phyloP scores from a whole-genome alignment of 2,888 invertebrate species.

The Thumatha senex region DNA sequence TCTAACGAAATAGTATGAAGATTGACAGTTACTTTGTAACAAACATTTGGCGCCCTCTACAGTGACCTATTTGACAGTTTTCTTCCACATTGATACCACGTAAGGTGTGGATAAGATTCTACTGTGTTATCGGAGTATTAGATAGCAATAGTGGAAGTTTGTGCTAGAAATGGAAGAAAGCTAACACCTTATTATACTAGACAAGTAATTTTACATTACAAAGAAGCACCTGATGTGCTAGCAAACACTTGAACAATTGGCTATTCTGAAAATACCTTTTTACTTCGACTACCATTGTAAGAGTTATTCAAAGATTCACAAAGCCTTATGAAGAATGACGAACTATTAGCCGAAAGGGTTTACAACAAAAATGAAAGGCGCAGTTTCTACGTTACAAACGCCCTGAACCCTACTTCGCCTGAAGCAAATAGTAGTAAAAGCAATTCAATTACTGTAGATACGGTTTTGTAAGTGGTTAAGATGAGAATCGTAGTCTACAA shows the following conservation, averaged over 20 bases:
- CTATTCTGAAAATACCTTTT: too few species aligned
- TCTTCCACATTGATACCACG: too few species aligned
- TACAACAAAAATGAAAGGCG: background rate
- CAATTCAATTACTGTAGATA: conserved; percentile 15
- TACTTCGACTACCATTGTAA: background rate
- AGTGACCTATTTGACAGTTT: too few species aligned
- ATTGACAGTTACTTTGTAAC: too few species aligned
- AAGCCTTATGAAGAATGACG: background rate
- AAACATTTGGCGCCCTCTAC: too few species aligned
- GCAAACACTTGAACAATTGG: too few species aligned
- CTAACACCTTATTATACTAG: background rate
- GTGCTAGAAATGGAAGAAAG: too few species aligned
- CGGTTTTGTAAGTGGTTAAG: conserved; percentile 1
- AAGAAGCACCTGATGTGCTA: background rate
- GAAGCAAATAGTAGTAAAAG: conserved; percentile 6
- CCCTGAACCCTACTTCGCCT: background rate
- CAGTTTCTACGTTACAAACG: background rate
- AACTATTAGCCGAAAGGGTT: background rate
- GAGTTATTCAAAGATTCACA: background rate
- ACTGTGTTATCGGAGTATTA: too few species aligned
- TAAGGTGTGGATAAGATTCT: too few species aligned
- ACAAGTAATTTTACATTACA: background rate
- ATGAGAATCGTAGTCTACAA: background rate
- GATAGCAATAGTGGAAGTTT: too few species aligned
- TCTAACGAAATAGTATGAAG: too few species aligned